A percentile compares a stretch with the other conserved stretches of the same genome.
Conservation (phyloP, 1,140 invertebrate species). For the Bombus superbus region DNA sequence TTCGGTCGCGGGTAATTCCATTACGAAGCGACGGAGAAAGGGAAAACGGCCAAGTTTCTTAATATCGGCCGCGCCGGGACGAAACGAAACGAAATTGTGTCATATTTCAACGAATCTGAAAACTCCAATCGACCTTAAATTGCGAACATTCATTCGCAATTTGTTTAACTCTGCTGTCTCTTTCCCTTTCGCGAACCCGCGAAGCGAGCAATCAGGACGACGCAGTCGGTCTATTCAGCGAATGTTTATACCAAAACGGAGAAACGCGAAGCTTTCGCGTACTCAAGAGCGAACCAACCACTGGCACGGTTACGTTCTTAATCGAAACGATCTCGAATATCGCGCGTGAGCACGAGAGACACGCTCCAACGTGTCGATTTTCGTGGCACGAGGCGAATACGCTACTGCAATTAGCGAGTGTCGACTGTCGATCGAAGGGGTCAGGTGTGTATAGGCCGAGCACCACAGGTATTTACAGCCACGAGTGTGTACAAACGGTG, state of each 20-base stretch:
- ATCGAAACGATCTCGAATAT: neutral
- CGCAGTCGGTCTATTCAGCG: slow-evolving; percentile 17
- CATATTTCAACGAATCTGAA: slow-evolving; percentile 46
- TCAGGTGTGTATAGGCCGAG: slow-evolving; percentile 20
- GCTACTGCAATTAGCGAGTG: slow-evolving; percentile 44
- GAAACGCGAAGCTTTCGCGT: too few relatives aligned
- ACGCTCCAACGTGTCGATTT: neutral
- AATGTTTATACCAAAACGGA: slow-evolving; percentile 4
- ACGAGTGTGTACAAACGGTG: slow-evolving; percentile 30
- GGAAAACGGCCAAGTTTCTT: slow-evolving; percentile 34
- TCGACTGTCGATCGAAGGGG: slow-evolving; percentile 50
- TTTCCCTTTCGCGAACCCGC: neutral
- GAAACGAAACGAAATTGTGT: slow-evolving; percentile 40
- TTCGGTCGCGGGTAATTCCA: slow-evolving; percentile 29
- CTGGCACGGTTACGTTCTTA: neutral
- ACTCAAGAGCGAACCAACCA: too few relatives aligned
- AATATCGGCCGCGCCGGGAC: slow-evolving; percentile 21
- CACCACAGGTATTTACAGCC: slow-evolving; percentile 63
- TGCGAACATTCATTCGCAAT: slow-evolving; percentile 39
- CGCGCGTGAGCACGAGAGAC: neutral
- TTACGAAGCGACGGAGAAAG: slow-evolving; percentile 38
- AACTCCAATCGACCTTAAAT: slow-evolving; percentile 44
- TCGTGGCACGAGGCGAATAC: neutral
- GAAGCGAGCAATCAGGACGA: slow-evolving; percentile 38
- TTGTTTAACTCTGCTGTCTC: slow-evolving; percentile 9